Evolutionary conservation across 2,888 invertebrate genomes (phyloP).

Genomic region (Lycocerus yunnanus): DNA sequence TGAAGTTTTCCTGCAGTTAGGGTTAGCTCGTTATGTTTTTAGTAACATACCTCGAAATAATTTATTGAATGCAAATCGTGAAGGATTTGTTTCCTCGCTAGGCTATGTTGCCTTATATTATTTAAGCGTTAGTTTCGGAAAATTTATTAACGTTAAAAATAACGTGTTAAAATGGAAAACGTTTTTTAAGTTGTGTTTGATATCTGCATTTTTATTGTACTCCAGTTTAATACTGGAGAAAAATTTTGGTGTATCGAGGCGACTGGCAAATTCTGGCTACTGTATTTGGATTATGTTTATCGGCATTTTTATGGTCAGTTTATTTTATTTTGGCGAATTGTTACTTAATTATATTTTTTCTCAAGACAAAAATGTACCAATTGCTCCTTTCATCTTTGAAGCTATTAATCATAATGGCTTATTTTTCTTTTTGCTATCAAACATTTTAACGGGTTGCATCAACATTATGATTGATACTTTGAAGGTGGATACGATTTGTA

Average conservation of each 20-base stretch:
- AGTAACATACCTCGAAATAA: conserved; percentile 60
- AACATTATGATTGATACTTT: conserved; percentile 75
- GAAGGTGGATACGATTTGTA: conserved; percentile 51
- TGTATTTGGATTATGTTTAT: conserved; percentile 75
- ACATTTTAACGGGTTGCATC: conserved; percentile 81
- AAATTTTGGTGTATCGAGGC: conserved; percentile 70
- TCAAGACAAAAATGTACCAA: conserved; percentile 32
- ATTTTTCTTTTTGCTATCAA: conserved; percentile 80
- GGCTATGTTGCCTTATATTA: conserved; percentile 88
- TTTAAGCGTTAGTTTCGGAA: conserved; percentile 69
- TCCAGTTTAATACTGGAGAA: conserved; percentile 57
- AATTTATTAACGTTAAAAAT: conserved; percentile 56
- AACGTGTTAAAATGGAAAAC: conserved; percentile 12
- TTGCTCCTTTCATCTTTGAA: conserved; percentile 64
- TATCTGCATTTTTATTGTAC: conserved; percentile 50
- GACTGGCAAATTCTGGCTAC: conserved; percentile 84
- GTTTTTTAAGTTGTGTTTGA: conserved; percentile 20
- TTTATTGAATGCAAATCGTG: conserved; percentile 83
- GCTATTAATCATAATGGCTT: conserved; percentile 83
- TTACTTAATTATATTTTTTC: conserved; percentile 46
- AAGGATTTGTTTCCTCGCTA: conserved; percentile 83
- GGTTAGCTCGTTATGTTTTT: conserved; percentile 74
- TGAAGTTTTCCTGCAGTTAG: conserved; percentile 66
- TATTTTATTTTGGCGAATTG: conserved; percentile 63
- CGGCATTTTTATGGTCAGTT: conserved; percentile 60